Percentiles rank a stretch among this genome's conserved stretches.
These are phyloP conservation scores for Asarcornis scutulata DNA, from an alignment of 2,113 vertebrate species.

Conservation along the genomic window DNA sequence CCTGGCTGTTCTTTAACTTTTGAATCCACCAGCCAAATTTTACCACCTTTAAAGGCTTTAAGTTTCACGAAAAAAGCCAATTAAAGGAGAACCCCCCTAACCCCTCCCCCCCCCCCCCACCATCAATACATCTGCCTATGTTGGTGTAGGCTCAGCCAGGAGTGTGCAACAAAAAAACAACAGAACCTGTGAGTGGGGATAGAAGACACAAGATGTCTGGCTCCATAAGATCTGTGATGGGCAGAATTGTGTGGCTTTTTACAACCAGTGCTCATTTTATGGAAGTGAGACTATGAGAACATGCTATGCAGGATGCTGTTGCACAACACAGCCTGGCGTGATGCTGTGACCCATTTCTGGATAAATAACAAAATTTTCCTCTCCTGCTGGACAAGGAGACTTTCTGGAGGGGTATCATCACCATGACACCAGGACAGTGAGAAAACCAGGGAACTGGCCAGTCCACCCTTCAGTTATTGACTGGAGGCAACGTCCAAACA, in stretches of 20 bases:
- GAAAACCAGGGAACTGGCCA: neutral
- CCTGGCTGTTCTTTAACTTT: neutral
- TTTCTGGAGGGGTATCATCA: neutral
- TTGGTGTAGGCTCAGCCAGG: neutral
- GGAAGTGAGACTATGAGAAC: neutral
- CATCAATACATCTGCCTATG: rapidly evolving
- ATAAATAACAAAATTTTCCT: neutral
- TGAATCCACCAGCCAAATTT: neutral
- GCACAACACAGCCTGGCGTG: rapidly evolving
- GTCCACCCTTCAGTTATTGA: neutral
- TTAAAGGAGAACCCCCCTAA: neutral
- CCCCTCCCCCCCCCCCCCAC: too few species aligned
- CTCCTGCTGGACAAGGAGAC: neutral
- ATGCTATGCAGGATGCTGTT: rapidly evolving
- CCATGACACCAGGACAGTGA: rapidly evolving
- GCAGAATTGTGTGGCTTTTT: rapidly evolving
- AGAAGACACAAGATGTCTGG: rapidly evolving
- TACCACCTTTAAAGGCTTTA: neutral
- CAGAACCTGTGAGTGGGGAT: neutral
- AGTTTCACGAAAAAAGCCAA: neutral
- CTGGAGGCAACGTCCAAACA: neutral
- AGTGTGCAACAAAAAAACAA: neutral
- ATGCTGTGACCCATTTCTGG: rapidly evolving
- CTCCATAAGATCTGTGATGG: rapidly evolving
- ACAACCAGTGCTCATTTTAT: neutral